Evolutionary conservation across 1,140 invertebrate species (phyloP).

Genomic region (Drosophila kepulauana): DNA sequence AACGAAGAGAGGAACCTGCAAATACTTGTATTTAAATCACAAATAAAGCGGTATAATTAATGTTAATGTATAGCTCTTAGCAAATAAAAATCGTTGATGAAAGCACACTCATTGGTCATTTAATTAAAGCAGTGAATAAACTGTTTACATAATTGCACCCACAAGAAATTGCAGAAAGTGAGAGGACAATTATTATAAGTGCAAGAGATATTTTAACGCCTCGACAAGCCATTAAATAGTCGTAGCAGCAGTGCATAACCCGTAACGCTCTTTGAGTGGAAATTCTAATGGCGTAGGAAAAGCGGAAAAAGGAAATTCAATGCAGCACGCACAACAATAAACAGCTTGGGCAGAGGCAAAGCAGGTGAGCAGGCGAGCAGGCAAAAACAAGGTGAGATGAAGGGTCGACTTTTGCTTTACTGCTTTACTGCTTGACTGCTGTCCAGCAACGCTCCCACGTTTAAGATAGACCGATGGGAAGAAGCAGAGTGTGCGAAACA

Average conservation of each 20-base stretch:
- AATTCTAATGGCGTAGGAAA: slow-evolving; percentile 55
- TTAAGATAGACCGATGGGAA: not conserved
- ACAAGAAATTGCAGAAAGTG: slow-evolving; percentile 48
- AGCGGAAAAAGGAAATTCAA: slow-evolving; percentile 62
- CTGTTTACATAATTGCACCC: slow-evolving; percentile 63
- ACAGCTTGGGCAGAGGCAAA: slow-evolving; percentile 11
- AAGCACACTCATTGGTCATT: slow-evolving; percentile 16
- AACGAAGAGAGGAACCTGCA: not conserved
- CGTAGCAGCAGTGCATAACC: slow-evolving; percentile 41
- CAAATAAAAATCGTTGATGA: not conserved
- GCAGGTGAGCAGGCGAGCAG: not conserved
- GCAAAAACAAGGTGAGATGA: too few relatives aligned
- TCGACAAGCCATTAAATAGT: slow-evolving; percentile 57
- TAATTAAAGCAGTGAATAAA: slow-evolving; percentile 17
- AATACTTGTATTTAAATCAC: not conserved
- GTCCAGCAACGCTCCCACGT: slow-evolving; percentile 17
- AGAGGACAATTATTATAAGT: slow-evolving; percentile 63
- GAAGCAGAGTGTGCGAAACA: not conserved
- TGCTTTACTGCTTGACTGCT: not conserved
- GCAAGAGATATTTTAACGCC: slow-evolving; percentile 50
- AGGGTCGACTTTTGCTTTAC: slow-evolving; percentile 8
- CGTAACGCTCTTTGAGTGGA: slow-evolving; percentile 55
- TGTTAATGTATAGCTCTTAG: not conserved
- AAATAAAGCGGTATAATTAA: not conserved
- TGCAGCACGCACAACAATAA: slow-evolving; percentile 43